phyloP scores from a whole-genome alignment of 2,888 invertebrate genomes.

The Drosophila longiperda region DNA sequence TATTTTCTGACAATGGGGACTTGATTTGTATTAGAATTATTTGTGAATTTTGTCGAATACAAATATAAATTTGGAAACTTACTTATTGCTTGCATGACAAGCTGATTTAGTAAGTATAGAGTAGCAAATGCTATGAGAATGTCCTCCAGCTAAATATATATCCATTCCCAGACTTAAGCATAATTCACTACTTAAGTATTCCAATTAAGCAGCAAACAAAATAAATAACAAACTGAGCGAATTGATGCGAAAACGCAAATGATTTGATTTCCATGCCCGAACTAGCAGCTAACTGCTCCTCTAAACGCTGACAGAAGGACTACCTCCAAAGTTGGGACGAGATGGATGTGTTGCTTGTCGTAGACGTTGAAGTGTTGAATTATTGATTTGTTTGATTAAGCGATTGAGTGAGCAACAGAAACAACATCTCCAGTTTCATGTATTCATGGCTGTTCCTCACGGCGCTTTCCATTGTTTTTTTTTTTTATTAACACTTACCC shows the following conservation, averaged over 20 bases:
- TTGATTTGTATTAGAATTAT: slow-evolving; percentile 13
- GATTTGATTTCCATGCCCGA: slow-evolving; percentile 64
- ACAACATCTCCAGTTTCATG: slow-evolving; percentile 1
- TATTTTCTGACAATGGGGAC: not conserved
- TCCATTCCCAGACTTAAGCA: not conserved
- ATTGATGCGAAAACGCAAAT: slow-evolving; percentile 66
- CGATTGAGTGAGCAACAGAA: slow-evolving; percentile 40
- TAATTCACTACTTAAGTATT: not conserved
- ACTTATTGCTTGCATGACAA: not conserved
- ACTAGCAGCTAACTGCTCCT: slow-evolving; percentile 17
- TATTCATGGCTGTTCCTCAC: slow-evolving; percentile 1
- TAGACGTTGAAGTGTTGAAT: slow-evolving; percentile 70
- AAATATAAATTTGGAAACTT: not conserved
- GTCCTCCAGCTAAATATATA: not conserved
- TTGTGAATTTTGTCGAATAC: not conserved
- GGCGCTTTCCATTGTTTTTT: slow-evolving; percentile 11
- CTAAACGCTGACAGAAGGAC: slow-evolving; percentile 9
- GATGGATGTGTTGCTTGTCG: slow-evolving; percentile 35
- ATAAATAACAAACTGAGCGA: slow-evolving; percentile 44
- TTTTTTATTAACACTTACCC: slow-evolving; percentile 46
- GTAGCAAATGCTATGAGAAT: not conserved
- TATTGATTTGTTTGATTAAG: slow-evolving; percentile 77
- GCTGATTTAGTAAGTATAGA: not conserved
- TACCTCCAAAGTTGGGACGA: slow-evolving; percentile 3
- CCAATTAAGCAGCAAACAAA: not conserved